Evolutionary conservation across 1,140 invertebrate species (phyloP).

Genomic region (Drosophila pallidifrons): DNA sequence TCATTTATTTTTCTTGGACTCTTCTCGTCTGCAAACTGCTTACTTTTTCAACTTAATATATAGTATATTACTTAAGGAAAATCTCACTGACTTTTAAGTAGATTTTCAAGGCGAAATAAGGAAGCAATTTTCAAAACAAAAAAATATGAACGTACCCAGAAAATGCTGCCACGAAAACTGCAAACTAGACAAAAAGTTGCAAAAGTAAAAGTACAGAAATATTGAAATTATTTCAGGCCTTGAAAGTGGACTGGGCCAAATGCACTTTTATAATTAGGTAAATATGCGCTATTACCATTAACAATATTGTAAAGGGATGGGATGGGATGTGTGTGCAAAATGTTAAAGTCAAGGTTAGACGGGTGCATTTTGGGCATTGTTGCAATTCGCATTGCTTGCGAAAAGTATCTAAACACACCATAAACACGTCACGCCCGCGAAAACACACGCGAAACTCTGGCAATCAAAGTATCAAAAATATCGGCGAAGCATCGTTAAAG

Average conservation of each 20-base stretch:
- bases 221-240: slow-evolving; percentile 68
- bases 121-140: slow-evolving; percentile 11
- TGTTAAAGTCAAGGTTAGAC: slow-evolving; percentile 73
- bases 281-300: slow-evolving; percentile 21
- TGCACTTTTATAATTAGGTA: slow-evolving; percentile 66
- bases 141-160: slow-evolving; percentile 24
- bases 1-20: not conserved
- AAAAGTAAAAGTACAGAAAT: slow-evolving; percentile 59
- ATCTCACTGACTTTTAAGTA: not conserved
- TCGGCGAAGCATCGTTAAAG: slow-evolving; percentile 36
- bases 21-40: not conserved
- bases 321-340: slow-evolving; percentile 22
- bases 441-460: slow-evolving; percentile 11
- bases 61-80: not conserved
- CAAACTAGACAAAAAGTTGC: slow-evolving; percentile 44
- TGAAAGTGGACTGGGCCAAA: slow-evolving; percentile 41
- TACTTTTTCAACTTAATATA: not conserved
- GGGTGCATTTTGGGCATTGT: slow-evolving; percentile 73
- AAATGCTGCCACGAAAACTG: not conserved
- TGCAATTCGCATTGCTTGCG: slow-evolving; percentile 76
- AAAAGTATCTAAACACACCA: slow-evolving; percentile 82
- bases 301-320: slow-evolving; percentile 54
- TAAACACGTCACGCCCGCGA: slow-evolving; percentile 80
- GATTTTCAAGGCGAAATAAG: slow-evolving; percentile 24
- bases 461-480: slow-evolving; percentile 20